Base-by-base conservation (phyloP, 1,140 invertebrate species). In the Monomorium pharaonis region DNA sequence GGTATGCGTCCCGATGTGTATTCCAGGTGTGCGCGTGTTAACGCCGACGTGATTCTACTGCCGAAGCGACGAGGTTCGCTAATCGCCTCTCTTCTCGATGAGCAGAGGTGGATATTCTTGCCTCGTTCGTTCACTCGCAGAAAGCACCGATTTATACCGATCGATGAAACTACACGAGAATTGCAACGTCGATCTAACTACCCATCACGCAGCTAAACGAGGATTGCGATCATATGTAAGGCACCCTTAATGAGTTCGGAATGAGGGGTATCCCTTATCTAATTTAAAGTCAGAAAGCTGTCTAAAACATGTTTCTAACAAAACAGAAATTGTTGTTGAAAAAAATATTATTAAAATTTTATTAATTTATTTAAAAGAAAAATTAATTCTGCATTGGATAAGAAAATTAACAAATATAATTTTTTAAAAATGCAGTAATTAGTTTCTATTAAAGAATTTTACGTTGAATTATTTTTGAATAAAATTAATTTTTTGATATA, bases 11-110 rank as follows among this genome's bases (percentile, higher is more conserved):
- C 21, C 33, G 12, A 51, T n/a, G 81, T 47, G 33, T 65, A 85
- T 88, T 88, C 86, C 84, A 88, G 51, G 65, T 54, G 70, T 63
- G 86, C 81, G 87, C 81, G 72, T 88, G 87, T 88, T 88, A 78
- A 88, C 44, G 18, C 56, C 42, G 33, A 78, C 86, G 87, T 88
- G 87, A 30, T 75, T 51, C 51, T 78, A 88, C 86, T 85, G 67
- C 30, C 74, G 44, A 88, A 58, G 56, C 69, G 70, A 87, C 27
- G 9, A 85, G 58, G 21, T 24, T 33, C 21, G 70, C 81, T 88
- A 88, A 88, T 88, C 81, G 65, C 21, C 47, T 51, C 14, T 42
- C 80, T 44, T 42, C 16, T 37, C 65, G 24, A 12, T 27, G 42
- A 42, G 74, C 24, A 56, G n/a, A 86, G 47, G 47, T 84, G 18